A percentile compares a stretch with the other conserved stretches of the same genome.
Evolutionary conservation across 2,888 invertebrate genomes (phyloP).

Genomic region (Nymphalis polychloros): DNA sequence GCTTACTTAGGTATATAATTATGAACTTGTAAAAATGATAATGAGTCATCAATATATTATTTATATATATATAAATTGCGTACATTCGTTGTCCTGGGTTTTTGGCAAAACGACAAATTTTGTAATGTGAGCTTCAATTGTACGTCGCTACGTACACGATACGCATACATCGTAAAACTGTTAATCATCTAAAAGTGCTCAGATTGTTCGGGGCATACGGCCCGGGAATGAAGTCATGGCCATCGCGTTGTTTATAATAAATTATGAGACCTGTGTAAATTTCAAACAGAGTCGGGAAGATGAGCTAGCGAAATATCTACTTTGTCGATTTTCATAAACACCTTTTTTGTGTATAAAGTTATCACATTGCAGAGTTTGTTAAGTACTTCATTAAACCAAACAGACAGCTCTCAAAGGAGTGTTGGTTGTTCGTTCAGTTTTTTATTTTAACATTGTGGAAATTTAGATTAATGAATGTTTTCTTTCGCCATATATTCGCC

Average conservation of each 20-base stretch:
- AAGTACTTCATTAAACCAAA: no score
- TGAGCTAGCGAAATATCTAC: slow-evolving; percentile 32
- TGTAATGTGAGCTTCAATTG: slow-evolving; percentile 8
- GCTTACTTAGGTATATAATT: no score
- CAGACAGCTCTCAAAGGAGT: no score
- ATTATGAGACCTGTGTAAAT: slow-evolving; percentile 36
- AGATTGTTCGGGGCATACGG: slow-evolving; percentile 46
- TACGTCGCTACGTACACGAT: not conserved
- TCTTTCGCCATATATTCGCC: no score
- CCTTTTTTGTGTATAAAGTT: not conserved
- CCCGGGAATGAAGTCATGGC: slow-evolving; percentile 51
- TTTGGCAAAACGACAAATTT: slow-evolving; percentile 15
- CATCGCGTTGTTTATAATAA: slow-evolving; percentile 47
- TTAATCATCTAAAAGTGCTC: slow-evolving; percentile 37
- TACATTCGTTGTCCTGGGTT: not conserved
- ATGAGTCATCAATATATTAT: slow-evolving; percentile 3
- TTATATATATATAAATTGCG: not conserved
- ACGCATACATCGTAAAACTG: slow-evolving; percentile 33
- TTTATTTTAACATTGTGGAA: no score
- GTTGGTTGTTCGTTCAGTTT: no score
- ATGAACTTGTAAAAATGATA: not conserved
- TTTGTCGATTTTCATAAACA: slow-evolving; percentile 8
- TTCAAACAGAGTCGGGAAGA: slow-evolving; percentile 28
- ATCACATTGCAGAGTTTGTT: not conserved
- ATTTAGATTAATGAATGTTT: no score